Base-by-base conservation (phyloP, 2,113 vertebrate species). In the Junco hyemalis region DNA sequence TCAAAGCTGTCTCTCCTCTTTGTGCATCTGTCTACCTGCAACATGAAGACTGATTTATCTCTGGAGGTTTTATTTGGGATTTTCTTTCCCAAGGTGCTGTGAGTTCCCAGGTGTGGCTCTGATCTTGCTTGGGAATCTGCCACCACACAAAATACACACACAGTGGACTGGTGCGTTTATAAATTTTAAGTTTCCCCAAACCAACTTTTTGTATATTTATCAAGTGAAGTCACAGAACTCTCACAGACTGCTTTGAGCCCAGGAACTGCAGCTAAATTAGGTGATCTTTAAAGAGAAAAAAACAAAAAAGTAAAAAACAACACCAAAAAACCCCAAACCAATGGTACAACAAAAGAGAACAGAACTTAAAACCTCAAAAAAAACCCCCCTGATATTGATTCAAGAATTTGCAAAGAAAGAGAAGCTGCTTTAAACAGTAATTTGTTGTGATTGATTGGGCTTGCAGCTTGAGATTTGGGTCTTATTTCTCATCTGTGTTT, bases 351-450 rank as follows among this genome's bases (percentile, higher is more conserved):
- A 40, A 35, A 59, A 56, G 44, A 45, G 16, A 57, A 26, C 17
- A 36, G 23, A 79, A 45, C 17, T 29, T 38, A 53, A 86, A 77
- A 81, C 14, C 22, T 51, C 6, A 36, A 70, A 2, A 4, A 36
- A 65, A 2, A 4, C 0, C 2, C 1, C 9, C 1, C 9, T 8
- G 6, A 12, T 86, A 76, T 22, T 44, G n/a, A 69, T 63, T 90
- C 33, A 29, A 45, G 72, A 23, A 66, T 66, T 68, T 94, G 12
- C 51, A 56, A 11, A 48, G 45, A 91, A 71, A 42, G 35, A 86
- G 38, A 74, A 81, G 60, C 26, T 54, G 26, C 38, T 83, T 93
- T 69, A 88, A 88, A 51, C 23, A 73, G 35, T 88, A 83, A 83
- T 57, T 77, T 93, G 38, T 68, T 71, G 64, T 33, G 61, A 81